Evolutionary conservation across 2,797 vertebrate species (phyloP).

Genomic region (Falco novaeseelandiae): DNA sequence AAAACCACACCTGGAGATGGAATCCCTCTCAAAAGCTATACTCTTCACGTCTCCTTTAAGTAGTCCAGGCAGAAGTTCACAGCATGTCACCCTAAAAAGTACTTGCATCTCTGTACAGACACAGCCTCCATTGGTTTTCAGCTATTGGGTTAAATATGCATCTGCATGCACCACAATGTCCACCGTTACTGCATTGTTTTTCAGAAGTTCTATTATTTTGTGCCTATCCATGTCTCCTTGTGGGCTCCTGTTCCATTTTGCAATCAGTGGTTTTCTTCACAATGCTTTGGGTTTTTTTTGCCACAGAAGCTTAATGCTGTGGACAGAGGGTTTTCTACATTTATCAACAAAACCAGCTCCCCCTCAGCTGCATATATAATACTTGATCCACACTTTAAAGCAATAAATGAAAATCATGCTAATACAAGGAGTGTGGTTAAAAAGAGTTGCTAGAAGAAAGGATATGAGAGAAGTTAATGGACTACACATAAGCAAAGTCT

Average conservation of each 20-base stretch:
- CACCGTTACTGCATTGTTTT: not conserved
- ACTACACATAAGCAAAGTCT: not conserved
- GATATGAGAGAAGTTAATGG: not conserved
- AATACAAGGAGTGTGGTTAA: not conserved
- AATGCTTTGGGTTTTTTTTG: not conserved
- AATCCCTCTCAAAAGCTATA: slow-evolving; percentile 16
- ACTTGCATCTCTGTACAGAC: not conserved
- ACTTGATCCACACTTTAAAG: not conserved
- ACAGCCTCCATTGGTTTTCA: not conserved
- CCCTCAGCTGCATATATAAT: not conserved
- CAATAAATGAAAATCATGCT: not conserved
- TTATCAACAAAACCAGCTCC: not conserved
- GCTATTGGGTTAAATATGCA: not conserved
- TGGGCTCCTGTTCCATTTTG: not conserved
- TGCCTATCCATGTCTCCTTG: not conserved
- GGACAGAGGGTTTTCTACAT: not conserved
- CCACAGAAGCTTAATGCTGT: not conserved
- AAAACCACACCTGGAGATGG: slow-evolving; percentile 48
- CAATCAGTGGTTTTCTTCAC: not conserved
- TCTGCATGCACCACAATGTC: not conserved
- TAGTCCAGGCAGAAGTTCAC: not conserved
- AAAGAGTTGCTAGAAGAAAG: not conserved
- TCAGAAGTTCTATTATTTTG: not conserved
- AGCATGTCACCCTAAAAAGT: not conserved
- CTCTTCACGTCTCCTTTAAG: not conserved